Evolutionary conservation across 2,797 vertebrate genomes (phyloP).

Genomic region (Notoglanidium macrostoma): DNA sequence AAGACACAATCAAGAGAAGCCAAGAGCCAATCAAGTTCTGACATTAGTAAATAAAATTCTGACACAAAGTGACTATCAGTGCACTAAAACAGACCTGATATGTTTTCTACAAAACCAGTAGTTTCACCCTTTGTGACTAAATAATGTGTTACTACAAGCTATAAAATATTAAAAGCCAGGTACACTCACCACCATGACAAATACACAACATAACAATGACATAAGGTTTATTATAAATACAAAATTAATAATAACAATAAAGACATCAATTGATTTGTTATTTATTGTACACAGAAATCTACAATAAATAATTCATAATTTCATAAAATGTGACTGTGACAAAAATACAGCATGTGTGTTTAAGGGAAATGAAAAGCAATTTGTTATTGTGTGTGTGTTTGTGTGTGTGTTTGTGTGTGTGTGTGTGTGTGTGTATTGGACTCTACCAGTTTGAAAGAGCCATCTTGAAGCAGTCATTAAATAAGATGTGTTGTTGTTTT

Average conservation of each 20-base stretch:
- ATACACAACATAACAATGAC: neutral
- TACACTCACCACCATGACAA: neutral
- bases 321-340: neutral
- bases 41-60: too few species aligned
- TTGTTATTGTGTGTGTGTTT: slow-evolving; percentile 20
- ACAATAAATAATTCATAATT: too few species aligned
- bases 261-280: neutral
- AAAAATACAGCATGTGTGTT: neutral
- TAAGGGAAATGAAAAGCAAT: slow-evolving; percentile 19
- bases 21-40: too few species aligned
- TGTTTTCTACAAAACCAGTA: too few species aligned
- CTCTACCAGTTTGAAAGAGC: slow-evolving; percentile 73
- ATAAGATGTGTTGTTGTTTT: slow-evolving; percentile 85
- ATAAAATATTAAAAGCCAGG: too few species aligned
- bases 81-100: too few species aligned
- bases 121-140: too few species aligned
- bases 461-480: slow-evolving; percentile 80
- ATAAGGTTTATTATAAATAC: neutral
- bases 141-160: too few species aligned
- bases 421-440: slow-evolving; percentile 52
- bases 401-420: slow-evolving; percentile 38
- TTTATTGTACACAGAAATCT: neutral
- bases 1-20: too few species aligned
- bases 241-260: neutral
- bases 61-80: too few species aligned